These are phyloP conservation scores for Percopsis omiscomaycus DNA, from an alignment of 2,797 vertebrate genomes.

Conservation along the genomic window DNA sequence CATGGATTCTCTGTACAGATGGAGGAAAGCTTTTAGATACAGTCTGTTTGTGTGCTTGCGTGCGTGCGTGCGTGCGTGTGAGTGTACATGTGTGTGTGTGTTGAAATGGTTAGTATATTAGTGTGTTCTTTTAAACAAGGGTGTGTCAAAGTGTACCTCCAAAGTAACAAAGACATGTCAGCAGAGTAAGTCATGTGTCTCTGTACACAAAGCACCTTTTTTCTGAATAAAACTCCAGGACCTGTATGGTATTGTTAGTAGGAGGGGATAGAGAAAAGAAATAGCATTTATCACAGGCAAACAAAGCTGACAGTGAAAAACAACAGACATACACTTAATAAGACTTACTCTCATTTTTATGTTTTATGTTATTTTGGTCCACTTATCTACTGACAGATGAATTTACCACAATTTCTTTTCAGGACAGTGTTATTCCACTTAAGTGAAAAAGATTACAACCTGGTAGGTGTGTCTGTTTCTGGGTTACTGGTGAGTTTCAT, in stretches of 20 bases:
- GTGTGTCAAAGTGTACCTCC: slow-evolving; percentile 26
- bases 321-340: slow-evolving; percentile 19
- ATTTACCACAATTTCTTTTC: slow-evolving; percentile 45
- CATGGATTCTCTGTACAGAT: slow-evolving; percentile 63
- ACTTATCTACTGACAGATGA: slow-evolving; percentile 43
- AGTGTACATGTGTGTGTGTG: slow-evolving; percentile 10
- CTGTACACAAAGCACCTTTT: slow-evolving; percentile 76
- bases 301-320: slow-evolving; percentile 1
- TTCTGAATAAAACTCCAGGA: slow-evolving; percentile 57
- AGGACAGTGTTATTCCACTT: slow-evolving; percentile 53
- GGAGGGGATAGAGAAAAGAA: slow-evolving; percentile 27
- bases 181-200: slow-evolving; percentile 57
- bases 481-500: slow-evolving; percentile 48
- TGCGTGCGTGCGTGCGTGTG: slow-evolving; percentile 35
- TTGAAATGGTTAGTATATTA: slow-evolving; percentile 14
- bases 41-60: slow-evolving; percentile 54
- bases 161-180: slow-evolving; percentile 34
- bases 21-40: slow-evolving; percentile 65
- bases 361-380: slow-evolving; percentile 53
- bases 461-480: slow-evolving; percentile 55
- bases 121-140: slow-evolving; percentile 34
- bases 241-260: slow-evolving; percentile 33
- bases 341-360: slow-evolving; percentile 26
- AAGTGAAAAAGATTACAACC: slow-evolving; percentile 47
- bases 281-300: background rate